Conservation (phyloP, 2,797 vertebrate species). For the Melanotaenia parkinsoni region DNA sequence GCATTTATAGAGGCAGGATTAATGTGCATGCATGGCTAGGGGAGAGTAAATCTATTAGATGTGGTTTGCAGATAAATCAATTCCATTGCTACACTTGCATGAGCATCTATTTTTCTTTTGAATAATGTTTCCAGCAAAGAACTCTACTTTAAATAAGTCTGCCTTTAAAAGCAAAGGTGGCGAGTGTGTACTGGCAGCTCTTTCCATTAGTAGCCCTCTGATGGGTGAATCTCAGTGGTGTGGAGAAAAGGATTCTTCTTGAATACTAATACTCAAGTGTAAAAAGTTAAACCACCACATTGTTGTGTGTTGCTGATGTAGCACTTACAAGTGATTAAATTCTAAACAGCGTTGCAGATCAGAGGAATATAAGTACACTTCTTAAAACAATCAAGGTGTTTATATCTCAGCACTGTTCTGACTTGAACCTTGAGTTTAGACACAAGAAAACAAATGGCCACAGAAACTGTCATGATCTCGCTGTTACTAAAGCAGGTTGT, state of each 20-base stretch:
- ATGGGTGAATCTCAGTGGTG: constrained; percentile 64
- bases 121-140: constrained; percentile 70
- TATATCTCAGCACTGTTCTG: constrained; percentile 21
- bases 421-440: constrained; percentile 22
- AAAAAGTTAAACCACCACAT: constrained; percentile 42
- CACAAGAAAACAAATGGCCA: background rate
- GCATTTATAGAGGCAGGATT: constrained; percentile 54
- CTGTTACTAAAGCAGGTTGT: constrained; percentile 10
- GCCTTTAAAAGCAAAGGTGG: constrained; percentile 64
- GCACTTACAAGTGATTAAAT: constrained; percentile 54
- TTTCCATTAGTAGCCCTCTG: constrained; percentile 74
- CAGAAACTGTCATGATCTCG: background rate
- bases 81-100: constrained; percentile 51
- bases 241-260: constrained; percentile 46
- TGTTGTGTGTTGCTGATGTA: constrained; percentile 58
- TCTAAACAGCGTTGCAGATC: constrained; percentile 43
- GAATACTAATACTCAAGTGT: constrained; percentile 63
- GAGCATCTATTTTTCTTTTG: constrained; percentile 64
- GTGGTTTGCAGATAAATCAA: constrained; percentile 76
- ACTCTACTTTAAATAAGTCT: constrained; percentile 59
- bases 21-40: constrained; percentile 61
- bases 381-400: constrained; percentile 37
- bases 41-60: constrained; percentile 76
- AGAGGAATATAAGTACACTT: constrained; percentile 16
- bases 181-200: constrained; percentile 68